Base-by-base conservation (phyloP, 2,113 vertebrate species). In the Myotis brandtii region DNA sequence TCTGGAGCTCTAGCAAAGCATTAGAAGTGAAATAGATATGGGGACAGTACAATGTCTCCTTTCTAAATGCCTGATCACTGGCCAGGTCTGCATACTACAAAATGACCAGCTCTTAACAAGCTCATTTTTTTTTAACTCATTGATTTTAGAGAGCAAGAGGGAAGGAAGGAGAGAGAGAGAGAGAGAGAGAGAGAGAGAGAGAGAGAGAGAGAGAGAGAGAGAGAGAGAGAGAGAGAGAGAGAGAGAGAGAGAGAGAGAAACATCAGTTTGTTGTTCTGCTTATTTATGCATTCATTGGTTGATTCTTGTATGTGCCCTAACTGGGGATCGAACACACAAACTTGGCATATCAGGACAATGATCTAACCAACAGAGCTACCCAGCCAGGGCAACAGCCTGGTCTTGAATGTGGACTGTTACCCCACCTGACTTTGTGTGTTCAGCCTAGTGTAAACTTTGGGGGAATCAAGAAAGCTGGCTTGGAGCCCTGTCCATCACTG, bases 371-470 rank as follows among this genome's bases (percentile, higher is more conserved):
- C 1, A 2, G 64, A n/a, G 16, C 7, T 7, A 67, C 64, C 32
- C 12, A 16, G 30, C 32, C 64, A 67, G 32, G 64, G 64, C 62
- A 67, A 67, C 64, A 67, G 18, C 30, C 64, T 67, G 30, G 64
- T 16, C 30, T 12, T 79, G 46, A 23, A n/a, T 9, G 32, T 3
- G 1, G 70, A 21, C n/a, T 48, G 18, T 43, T 13, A 37, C 77
- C 40, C 1, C 4, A 32, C 17, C 18, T 32, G 34, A 6, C 25
- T 54, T 4, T 2, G 9, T 14, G 20, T 0, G 0, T 13, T 20
- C 20, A 3, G 30, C 40, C 14, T 16, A 9, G 8, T 9, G 32
- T 9, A 32, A 34, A 6, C 40, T n/a, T 62, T 62, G 56, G 56
- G 7, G 9, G 16, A n/a, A 27, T 34, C 27, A 9, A 1, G 59